phyloP scores from a whole-genome alignment of 2,797 vertebrate genomes.

The Forpus xanthops region DNA sequence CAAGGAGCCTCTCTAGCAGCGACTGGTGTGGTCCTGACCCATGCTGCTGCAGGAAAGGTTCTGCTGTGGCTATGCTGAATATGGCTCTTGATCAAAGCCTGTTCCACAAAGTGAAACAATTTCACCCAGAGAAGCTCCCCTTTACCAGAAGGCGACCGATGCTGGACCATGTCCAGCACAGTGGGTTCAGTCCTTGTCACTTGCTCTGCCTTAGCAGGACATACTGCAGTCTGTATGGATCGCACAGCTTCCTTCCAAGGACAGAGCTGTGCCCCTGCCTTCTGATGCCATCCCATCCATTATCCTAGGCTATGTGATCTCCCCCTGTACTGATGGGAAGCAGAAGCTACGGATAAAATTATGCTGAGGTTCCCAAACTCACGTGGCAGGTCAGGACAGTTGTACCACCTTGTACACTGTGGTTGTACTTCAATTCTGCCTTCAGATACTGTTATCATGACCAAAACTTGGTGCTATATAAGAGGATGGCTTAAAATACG shows the following conservation, averaged over 20 bases:
- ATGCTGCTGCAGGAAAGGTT: rapidly evolving
- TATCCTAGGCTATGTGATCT: neutral
- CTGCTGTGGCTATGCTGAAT: rapidly evolving
- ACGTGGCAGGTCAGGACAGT: neutral
- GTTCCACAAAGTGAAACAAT: rapidly evolving
- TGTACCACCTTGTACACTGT: neutral
- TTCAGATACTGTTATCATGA: rapidly evolving
- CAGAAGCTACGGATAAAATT: neutral
- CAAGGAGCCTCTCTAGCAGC: neutral
- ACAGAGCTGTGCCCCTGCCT: neutral
- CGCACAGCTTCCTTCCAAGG: neutral
- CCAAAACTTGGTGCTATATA: neutral
- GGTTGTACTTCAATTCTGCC: neutral
- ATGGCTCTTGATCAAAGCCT: rapidly evolving
- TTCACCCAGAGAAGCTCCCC: neutral
- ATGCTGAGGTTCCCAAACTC: neutral
- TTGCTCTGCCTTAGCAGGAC: neutral
- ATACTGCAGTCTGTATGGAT: neutral
- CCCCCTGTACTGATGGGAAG: neutral
- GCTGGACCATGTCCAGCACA: neutral
- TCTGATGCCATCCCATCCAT: neutral
- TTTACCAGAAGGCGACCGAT: neutral
- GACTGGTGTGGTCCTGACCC: rapidly evolving
- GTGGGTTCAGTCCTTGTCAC: neutral
- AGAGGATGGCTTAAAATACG: neutral